phyloP scores from a whole-genome alignment of 2,797 vertebrate genomes.

The Smutsia temminckii region DNA sequence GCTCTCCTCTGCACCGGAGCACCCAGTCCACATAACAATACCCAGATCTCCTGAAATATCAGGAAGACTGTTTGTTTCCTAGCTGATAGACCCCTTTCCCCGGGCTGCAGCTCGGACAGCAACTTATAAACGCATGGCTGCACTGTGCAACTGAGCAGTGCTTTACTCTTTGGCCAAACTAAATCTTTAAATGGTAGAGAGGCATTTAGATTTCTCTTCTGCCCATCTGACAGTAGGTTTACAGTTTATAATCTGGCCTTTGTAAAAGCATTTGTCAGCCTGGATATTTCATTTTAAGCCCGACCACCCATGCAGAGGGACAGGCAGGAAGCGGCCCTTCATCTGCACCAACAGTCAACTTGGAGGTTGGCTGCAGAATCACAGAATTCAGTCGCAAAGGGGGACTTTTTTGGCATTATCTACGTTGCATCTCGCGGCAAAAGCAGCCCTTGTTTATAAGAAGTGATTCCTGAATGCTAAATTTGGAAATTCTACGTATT shows the following conservation, averaged over 20 bases:
- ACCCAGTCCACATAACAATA: constrained; percentile 78
- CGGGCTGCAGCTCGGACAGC: constrained; percentile 78
- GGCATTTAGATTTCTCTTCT: constrained; percentile 86
- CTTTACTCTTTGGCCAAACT: constrained; percentile 84
- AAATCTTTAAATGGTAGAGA: constrained; percentile 86
- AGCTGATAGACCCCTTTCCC: constrained; percentile 80
- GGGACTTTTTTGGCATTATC: constrained; percentile 86
- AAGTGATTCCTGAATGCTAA: constrained; percentile 89
- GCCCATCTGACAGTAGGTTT: constrained; percentile 93
- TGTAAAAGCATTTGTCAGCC: constrained; percentile 94
- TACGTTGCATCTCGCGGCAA: constrained; percentile 85
- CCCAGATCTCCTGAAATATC: constrained; percentile 78
- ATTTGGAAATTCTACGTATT: constrained; percentile 88
- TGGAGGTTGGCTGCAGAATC: constrained; percentile 87
- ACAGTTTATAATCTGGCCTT: constrained; percentile 95
- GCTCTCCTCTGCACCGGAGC: constrained; percentile 64
- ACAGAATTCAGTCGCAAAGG: constrained; percentile 87
- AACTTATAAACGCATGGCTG: constrained; percentile 81
- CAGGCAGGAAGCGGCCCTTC: constrained; percentile 88
- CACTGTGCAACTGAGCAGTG: constrained; percentile 78
- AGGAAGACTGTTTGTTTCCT: constrained; percentile 81
- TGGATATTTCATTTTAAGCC: constrained; percentile 90
- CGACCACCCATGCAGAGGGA: constrained; percentile 94
- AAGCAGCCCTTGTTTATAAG: constrained; percentile 90
- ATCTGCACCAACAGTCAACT: constrained; percentile 83